Conservation (phyloP, 2,113 vertebrate species). For the human (Homo sapiens) region DNA sequence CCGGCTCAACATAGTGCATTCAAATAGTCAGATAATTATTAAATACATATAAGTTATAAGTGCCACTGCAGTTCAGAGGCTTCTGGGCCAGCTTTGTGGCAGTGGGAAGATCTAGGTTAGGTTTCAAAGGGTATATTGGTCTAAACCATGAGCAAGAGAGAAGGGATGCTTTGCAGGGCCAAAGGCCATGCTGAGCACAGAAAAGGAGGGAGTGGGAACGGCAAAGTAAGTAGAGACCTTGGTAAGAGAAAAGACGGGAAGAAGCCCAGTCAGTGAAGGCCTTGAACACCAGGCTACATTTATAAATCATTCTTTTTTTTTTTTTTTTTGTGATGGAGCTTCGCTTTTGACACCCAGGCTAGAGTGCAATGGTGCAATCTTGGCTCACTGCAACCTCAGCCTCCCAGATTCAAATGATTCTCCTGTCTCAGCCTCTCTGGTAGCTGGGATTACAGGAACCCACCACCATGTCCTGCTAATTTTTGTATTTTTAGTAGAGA, state of each 20-base stretch:
- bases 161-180: not conserved
- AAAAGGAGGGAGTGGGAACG: not conserved
- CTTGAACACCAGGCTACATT: not conserved
- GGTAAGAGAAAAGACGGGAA: not conserved
- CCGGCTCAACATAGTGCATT: not conserved
- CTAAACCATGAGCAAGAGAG: not conserved
- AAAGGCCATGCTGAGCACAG: not conserved
- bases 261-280: not conserved
- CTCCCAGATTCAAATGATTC: no score
- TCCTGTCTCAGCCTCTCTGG: no score
- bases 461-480: no score
- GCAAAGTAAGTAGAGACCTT: fast-evolving
- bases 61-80: not conserved
- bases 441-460: no score
- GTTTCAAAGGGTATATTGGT: not conserved
- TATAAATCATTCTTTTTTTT: not conserved
- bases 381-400: no score
- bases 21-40: not conserved
- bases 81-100: not conserved
- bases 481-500: no score
- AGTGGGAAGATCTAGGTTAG: not conserved
- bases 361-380: no score
- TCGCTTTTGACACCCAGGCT: no score
- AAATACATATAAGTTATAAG: not conserved
- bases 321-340: no score